A percentile compares a stretch with the other conserved stretches of the same genome.
Conservation (phyloP, 1,140 invertebrate species). For the Steinernema feltiae region DNA sequence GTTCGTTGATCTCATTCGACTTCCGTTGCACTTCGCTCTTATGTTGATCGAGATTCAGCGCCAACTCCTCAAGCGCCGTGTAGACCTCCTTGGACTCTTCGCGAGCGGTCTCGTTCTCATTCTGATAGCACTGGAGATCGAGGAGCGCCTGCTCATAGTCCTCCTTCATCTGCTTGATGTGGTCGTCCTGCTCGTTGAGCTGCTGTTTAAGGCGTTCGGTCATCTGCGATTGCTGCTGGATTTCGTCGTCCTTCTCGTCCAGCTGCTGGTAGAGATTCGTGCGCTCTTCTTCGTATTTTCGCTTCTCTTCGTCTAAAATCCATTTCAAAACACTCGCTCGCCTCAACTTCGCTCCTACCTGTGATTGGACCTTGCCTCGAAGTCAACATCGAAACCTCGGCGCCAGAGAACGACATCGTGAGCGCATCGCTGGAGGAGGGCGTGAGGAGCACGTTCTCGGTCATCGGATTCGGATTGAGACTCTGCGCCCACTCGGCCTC, state of each 20-base stretch:
- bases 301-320: conserved; percentile 48
- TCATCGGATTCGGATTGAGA: conserved; percentile 59
- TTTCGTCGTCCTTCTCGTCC: conserved; percentile 99
- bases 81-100: conserved; percentile 96
- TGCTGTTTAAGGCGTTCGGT: conserved; percentile 96
- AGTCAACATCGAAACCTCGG: conserved; percentile 41
- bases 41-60: conserved; percentile 98
- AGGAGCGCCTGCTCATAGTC: conserved; percentile 87
- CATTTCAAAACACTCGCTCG: neutral
- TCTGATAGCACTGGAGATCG: conserved; percentile 86
- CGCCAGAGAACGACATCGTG: conserved; percentile 62
- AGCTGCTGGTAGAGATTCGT: conserved; percentile 87
- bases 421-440: conserved; percentile 51
- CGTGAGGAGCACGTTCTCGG: conserved; percentile 20
- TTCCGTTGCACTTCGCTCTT: conserved; percentile 90
- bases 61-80: conserved; percentile 87
- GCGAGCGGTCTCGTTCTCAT: conserved; percentile 69
- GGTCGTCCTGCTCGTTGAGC: conserved; percentile 75
- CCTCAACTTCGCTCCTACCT: neutral
- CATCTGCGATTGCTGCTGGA: conserved; percentile 90
- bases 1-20: conserved; percentile 80
- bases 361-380: conserved; percentile 51
- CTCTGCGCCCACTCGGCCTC: conserved; percentile 29
- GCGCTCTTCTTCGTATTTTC: conserved; percentile 75
- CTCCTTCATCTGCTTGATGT: conserved; percentile 36